Evolutionary conservation across 2,113 vertebrate species (phyloP), one percentile per base, ranked within the genome.

Genomic region (Condylura cristata): DNA sequence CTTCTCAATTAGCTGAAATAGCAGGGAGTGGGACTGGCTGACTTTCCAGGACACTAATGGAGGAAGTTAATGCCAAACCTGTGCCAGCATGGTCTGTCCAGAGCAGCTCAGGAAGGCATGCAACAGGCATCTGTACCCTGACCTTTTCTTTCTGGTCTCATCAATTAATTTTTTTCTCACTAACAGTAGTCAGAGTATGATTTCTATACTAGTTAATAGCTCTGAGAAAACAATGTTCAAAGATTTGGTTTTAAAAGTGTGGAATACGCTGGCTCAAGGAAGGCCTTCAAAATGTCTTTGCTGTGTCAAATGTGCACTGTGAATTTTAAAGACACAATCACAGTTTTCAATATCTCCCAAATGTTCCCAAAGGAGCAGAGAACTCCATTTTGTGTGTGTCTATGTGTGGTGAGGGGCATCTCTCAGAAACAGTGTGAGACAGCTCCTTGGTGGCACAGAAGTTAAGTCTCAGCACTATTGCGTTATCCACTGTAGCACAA

Each of bases 101-200:
- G 48, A 12, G 71, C 26, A 7, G 39, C 71, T 84, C n/a, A n/a
- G 83, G 66, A 48, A 74, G 22, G 26, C 28, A 14, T 0, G 10
- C 4, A 5, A 2, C 0, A 3, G 41, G 12, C 63, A 39, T 82
- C n/a, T 58, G 30, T 14, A 30, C 0, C 14, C 18, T 3, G 8
- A 72, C 39, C 5, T 3, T 5, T 82, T 72, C 17, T 37, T 90
- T 68, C 37, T 28, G 30, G 14, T 46, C 48, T 75, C 11, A 6
- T 39, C 28, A 89, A 46, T 80, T 32, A 34, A 17, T 37, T 63
- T 56, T 84, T 74, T 60, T 41, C 12, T 61, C 30, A 39, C 10
- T 6, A 60, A 58, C n/a, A 34, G 76, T 79, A 86, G n/a, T 37
- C 46, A 20, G 53, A 86, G 74, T 63, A 22, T 37, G 34, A 86